Percentiles rank a stretch among this genome's conserved stretches.
phyloP scores from a whole-genome alignment of 2,113 vertebrate species.

The Salvator merianae region DNA sequence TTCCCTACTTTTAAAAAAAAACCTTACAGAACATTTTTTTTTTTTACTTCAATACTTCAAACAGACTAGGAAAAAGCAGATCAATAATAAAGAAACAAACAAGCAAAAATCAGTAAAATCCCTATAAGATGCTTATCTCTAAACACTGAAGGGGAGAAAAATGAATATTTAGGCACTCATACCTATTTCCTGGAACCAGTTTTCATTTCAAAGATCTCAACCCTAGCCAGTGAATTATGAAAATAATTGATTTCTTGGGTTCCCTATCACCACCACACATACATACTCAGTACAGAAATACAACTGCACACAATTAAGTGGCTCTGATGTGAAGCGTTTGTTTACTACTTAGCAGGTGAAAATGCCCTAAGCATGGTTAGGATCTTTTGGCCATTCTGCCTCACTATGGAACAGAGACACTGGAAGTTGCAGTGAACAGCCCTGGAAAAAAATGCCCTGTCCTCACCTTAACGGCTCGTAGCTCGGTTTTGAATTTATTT shows the following conservation, averaged over 20 bases:
- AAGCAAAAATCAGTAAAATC: too few relatives aligned
- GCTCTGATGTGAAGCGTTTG: neutral
- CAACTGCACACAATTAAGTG: neutral
- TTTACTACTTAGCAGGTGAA: neutral
- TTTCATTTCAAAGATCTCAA: neutral
- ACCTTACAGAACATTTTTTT: neutral
- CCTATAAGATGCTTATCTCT: neutral
- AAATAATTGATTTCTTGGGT: too few relatives aligned
- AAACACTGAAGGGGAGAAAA: neutral
- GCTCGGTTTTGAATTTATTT: too few relatives aligned
- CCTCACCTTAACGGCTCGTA: too few relatives aligned
- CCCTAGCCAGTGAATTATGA: neutral
- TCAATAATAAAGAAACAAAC: too few relatives aligned
- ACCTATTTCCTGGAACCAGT: neutral
- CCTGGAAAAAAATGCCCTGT: too few relatives aligned
- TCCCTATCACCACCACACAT: too few relatives aligned
- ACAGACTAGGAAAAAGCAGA: neutral
- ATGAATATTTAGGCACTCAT: neutral
- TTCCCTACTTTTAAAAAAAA: neutral
- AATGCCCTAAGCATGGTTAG: neutral
- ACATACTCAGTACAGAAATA: neutral
- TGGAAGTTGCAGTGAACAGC: too few relatives aligned
- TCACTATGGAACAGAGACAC: too few relatives aligned
- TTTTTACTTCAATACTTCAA: neutral
- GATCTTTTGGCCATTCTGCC: too few relatives aligned